Base-by-base conservation (phyloP, 2,888 invertebrate species). In the Gymnocheta viridis region DNA sequence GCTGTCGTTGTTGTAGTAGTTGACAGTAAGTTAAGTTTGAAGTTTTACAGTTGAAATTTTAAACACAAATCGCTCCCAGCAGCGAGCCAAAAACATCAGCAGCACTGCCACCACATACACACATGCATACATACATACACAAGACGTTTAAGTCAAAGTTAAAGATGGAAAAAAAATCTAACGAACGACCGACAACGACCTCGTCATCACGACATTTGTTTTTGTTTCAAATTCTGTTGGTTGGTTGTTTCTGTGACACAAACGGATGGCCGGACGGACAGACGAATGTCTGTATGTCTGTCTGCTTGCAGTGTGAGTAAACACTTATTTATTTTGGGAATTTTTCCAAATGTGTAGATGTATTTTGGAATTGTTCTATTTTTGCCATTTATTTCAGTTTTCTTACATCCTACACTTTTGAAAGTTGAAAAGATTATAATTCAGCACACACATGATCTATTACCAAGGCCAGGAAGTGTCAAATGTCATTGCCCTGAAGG, bases 151-250 rank as follows among this genome's bases (percentile, higher is more conserved):
- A 84, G 81, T 81, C 81, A 77, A 84, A 84, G 83, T 84, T 83
- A 83, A 83, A 77, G 27, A 58, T 47, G 38, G 17, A 49, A 62
- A 69, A 82, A 67, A 58, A 32, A 58, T 10, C 41, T 54, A 79
- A 79, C 60, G 47, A 76, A 60, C 76, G 72, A 83, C 84, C 82
- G 82, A 73, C 82, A 84, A 76, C 82, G 84, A 86, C 85, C 85
- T 82, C 82, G 73, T 80, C 79, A 86, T 86, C 85, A 86, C 85
- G 85, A 86, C 70, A 84, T 82, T 82, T 82, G 78, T 66, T 78
- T 82, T 82, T 51, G 58, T 78, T 70, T 69, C 78, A 84, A 70
- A 81, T 83, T 82, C 67, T 83, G 67, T 70, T 70, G 64, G 17
- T 41, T 79, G 70, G 24, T 62, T 64, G 51, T 79, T 74, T 35